Conservation (phyloP, 2,113 vertebrate species). For the Ranitomeya imitator region DNA sequence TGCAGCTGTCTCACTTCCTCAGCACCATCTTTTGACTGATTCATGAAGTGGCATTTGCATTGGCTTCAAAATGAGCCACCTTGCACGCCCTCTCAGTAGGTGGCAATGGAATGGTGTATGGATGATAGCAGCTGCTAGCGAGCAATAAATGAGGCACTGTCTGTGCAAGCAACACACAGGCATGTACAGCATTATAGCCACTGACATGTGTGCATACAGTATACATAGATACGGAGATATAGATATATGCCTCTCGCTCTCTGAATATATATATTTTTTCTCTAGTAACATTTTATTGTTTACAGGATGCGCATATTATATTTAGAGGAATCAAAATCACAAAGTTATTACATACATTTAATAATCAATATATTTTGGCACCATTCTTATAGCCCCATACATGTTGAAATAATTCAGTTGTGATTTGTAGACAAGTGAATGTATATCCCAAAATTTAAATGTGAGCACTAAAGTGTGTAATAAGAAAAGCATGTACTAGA, state of each 20-base stretch:
- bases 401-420: not conserved
- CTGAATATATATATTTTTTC: too few relatives aligned
- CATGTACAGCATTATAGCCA: constrained; percentile 8
- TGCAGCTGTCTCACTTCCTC: constrained; percentile 53
- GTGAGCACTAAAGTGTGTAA: not conserved
- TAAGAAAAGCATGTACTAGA: not conserved
- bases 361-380: not conserved
- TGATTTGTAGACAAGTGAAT: not conserved
- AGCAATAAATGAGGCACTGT: constrained; percentile 48
- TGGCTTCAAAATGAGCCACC: not conserved
- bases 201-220: not conserved
- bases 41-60: constrained; percentile 56
- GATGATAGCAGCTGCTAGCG: constrained; percentile 57
- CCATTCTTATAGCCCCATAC: not conserved
- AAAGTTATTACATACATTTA: not conserved
- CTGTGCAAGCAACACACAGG: constrained; percentile 28
- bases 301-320: not conserved
- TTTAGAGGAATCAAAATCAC: not conserved
- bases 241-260: too few relatives aligned
- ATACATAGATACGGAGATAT: not conserved
- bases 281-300: too few relatives aligned
- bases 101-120: constrained; percentile 57
- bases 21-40: constrained; percentile 49
- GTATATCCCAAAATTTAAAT: not conserved
- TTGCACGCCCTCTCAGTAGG: constrained; percentile 53